Conservation (phyloP, 2,113 vertebrate species). For the Thalassarche chlororhynchos region DNA sequence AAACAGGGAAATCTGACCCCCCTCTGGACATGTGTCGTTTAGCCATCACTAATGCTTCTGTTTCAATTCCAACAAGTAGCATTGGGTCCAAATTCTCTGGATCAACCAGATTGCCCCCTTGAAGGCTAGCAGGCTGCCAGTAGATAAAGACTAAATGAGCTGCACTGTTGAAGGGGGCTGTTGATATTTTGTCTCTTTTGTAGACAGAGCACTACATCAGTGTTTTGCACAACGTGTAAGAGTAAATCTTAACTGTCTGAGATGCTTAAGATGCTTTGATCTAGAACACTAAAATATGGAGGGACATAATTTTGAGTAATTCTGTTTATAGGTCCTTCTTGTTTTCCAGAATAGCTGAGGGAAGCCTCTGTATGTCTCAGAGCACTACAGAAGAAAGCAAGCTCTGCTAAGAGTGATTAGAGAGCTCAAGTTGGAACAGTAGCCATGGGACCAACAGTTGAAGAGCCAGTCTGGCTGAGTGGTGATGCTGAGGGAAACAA, state of each 20-base stretch:
- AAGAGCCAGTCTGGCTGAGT: conserved; percentile 8
- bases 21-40: neutral
- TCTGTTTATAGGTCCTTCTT: neutral
- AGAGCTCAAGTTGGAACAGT: neutral
- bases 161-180: conserved; percentile 23
- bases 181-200: conserved; percentile 37
- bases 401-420: neutral
- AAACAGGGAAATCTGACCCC: neutral
- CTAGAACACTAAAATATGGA: conserved; percentile 47
- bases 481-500: neutral
- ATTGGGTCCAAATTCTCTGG: conserved; percentile 45
- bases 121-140: neutral
- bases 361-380: neutral
- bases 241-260: neutral
- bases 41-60: neutral
- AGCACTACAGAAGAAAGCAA: conserved; percentile 2
- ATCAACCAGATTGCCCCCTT: neutral
- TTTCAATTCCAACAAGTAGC: neutral
- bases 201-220: conserved; percentile 54
- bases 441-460: conserved; percentile 35
- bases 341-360: neutral
- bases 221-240: conserved; percentile 51
- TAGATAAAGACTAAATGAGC: neutral
- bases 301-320: neutral
- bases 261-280: conserved; percentile 31